Evolutionary conservation across 1,140 invertebrate genomes (phyloP), one percentile per base, ranked within the genome.

Genomic region (Caenorhabditis inopinata): DNA sequence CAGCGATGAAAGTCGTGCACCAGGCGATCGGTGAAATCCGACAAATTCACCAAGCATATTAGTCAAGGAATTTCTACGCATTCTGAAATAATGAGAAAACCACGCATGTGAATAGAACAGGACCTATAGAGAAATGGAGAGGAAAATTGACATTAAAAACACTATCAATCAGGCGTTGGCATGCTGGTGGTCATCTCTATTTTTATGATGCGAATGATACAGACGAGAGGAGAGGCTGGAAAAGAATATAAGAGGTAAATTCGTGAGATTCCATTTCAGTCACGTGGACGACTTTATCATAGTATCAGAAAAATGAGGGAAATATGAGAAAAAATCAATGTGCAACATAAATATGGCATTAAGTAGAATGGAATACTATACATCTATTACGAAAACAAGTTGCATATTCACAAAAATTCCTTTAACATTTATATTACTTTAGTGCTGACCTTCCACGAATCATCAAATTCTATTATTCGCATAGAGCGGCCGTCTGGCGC

Each of bases 401-500:
- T 42, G 38, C 38, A 42, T 42, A 7, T 42, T 42, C 38, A 42
- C 38, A 42, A 42, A 42, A 42, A 42, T 5, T 42, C 5, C 38
- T 5, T 5, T 42, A 42, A 14, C 38, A n/a, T n/a, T n/a, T n/a
- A n/a, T n/a, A n/a, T n/a, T n/a, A n/a, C n/a, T n/a, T n/a, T n/a
- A 14, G 38, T 14, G 38, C 38, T 12, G 58, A 68, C 58, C 58
- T 68, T 14, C 58, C 58, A n/a, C 58, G 58, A 68, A 9, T 42
- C 6, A 68, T 68, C 58, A 68, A 68, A 68, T 68, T 68, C 38
- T 32, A 68, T 29, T 58, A 58, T 68, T 38, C 32, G 38, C 35
- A 68, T 68, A n/a, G 38, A 38, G 58, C 58, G 58, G 58, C 58
- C 23, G 58, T 68, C 58, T 68, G 58, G 58, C 58, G 58, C 58